Evolutionary conservation across 2,888 invertebrate species (phyloP).

Genomic region (Caenorhabditis sp.): DNA sequence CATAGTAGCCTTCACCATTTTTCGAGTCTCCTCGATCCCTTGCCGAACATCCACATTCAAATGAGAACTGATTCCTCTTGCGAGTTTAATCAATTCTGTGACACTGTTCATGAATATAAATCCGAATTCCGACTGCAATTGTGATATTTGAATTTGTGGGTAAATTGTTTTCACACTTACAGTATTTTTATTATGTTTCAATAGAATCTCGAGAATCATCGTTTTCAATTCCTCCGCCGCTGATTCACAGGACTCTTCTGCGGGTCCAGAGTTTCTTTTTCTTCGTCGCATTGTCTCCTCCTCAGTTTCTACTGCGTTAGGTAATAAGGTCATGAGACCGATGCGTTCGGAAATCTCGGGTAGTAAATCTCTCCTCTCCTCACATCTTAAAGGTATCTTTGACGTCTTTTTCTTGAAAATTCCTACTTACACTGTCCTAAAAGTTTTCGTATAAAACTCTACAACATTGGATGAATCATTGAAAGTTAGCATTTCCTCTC

Average conservation of each 20-base stretch:
- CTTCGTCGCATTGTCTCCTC: not conserved
- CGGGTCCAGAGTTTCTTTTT: not conserved
- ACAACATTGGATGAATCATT: not conserved
- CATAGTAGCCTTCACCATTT: not conserved
- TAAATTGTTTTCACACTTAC: not conserved
- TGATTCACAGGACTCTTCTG: too few species aligned
- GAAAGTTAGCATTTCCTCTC: not conserved
- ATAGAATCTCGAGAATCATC: too few species aligned
- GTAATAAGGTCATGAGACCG: not conserved
- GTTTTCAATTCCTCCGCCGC: too few species aligned
- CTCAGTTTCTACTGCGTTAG: too few species aligned
- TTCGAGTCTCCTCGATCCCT: slow-evolving; percentile 5
- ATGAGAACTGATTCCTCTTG: slow-evolving; percentile 9
- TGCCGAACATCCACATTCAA: slow-evolving; percentile 1
- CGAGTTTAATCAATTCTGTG: not conserved
- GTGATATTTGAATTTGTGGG: not conserved
- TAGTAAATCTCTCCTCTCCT: not conserved
- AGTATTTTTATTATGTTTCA: too few species aligned
- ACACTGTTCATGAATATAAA: not conserved
- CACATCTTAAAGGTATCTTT: not conserved
- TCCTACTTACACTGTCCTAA: not conserved
- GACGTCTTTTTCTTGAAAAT: not conserved
- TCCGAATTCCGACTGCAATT: not conserved
- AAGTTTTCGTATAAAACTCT: not conserved
- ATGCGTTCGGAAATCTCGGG: not conserved